phyloP scores from a whole-genome alignment of 2,113 vertebrate species.

The Tragulus kanchil region DNA sequence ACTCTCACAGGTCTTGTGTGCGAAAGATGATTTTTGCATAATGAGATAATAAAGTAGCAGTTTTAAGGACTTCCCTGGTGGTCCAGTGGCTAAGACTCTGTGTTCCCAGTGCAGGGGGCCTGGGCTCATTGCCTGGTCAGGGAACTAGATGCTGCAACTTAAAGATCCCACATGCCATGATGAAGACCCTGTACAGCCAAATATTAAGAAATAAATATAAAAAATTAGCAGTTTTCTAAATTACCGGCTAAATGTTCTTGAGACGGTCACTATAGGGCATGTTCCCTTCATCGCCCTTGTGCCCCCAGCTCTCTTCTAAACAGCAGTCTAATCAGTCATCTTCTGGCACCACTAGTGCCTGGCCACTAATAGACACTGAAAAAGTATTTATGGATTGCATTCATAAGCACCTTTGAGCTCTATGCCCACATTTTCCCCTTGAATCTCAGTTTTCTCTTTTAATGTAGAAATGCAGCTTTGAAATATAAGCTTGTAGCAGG shows the following conservation, averaged over 20 bases:
- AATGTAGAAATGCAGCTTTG: slow-evolving; percentile 63
- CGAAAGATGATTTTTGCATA: slow-evolving; percentile 61
- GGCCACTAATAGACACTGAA: background rate
- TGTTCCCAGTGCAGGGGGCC: background rate
- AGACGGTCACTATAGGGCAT: background rate
- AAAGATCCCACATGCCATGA: background rate
- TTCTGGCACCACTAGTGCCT: background rate
- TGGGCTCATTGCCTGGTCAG: background rate
- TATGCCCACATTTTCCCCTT: slow-evolving; percentile 38
- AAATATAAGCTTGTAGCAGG: slow-evolving; percentile 48
- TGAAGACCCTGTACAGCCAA: background rate
- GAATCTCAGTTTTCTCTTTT: slow-evolving; percentile 59
- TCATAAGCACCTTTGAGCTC: slow-evolving; percentile 12
- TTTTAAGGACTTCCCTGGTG: background rate
- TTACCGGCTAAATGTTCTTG: slow-evolving; percentile 49
- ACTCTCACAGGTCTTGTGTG: background rate
- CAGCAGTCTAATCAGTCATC: background rate
- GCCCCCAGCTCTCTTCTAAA: background rate
- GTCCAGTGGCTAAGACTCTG: background rate
- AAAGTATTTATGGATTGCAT: slow-evolving; percentile 15
- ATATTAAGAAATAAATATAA: background rate
- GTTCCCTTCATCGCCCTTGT: background rate
- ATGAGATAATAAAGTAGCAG: slow-evolving; percentile 61
- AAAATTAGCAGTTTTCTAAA: slow-evolving; percentile 39
- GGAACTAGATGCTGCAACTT: background rate